Base-by-base conservation (phyloP, 2,797 vertebrate species). In the Loriculus beryllinus region DNA sequence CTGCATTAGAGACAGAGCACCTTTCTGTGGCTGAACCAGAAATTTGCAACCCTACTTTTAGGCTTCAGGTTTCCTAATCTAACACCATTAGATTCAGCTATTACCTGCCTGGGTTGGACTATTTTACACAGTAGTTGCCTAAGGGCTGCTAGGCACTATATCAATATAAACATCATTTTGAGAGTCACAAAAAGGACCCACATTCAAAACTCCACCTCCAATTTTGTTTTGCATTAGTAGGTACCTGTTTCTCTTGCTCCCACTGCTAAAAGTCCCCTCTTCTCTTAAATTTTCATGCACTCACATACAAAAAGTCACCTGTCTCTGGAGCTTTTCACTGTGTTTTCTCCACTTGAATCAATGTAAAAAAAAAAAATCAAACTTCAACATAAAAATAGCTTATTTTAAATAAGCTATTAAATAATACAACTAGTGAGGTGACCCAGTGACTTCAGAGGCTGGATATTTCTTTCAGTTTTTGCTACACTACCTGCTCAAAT, bases 261-360 rank as follows among this genome's bases (percentile, higher is more conserved):
- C 11, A 35, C 19, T 57, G 26, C 35, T 45, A 29, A 7, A 54
- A 77, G 7, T 23, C 48, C 1, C 14, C 21, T 3, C 10, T 51
- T 75, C 22, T 68, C 14, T 47, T 37, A 40, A 4, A 26, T n/a
- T 54, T 76, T 35, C 43, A 70, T 13, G 39, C 4, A 9, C 5
- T 31, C 5, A 0, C 11, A 28, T 3, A 48, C 14, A 33, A 76
- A 60, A 62, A 37, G 0, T 5, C 12, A 12, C 4, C 7, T 1
- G 2, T 29, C 19, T 59, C 60, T 47, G 19, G 62, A 72, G 21
- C 2, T 23, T 5, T 35, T 74, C 4, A 13, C 0, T 42, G 6
- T 25, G 6, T 69, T 85, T 87, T 37, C 12, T 70, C 22, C 22
- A 70, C 9, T 43, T 26, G 18, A 37, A 18, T 26, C 7, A 25